Conservation (phyloP, 2,888 invertebrate species). For the Ypsolopha scabrella region DNA sequence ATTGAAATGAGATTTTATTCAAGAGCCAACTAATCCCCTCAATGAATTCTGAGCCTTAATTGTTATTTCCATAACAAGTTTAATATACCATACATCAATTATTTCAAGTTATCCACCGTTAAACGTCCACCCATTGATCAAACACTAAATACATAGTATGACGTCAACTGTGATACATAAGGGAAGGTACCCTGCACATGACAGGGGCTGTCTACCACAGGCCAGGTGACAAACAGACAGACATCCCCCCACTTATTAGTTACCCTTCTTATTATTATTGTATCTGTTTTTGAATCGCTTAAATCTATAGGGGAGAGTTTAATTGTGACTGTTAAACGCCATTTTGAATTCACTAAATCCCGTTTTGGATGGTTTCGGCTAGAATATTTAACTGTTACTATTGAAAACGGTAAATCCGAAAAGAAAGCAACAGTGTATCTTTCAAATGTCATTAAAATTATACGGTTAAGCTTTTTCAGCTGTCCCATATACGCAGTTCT, state of each 20-base stretch:
- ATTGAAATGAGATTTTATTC: too few relatives aligned
- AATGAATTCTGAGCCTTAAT: too few relatives aligned
- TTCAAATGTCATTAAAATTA: too few relatives aligned
- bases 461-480: too few relatives aligned
- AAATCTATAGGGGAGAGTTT: constrained; percentile 57
- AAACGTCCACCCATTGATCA: constrained; percentile 15
- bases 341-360: constrained; percentile 56
- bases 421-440: neutral
- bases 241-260: constrained; percentile 37
- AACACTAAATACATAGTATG: constrained; percentile 7
- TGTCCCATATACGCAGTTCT: too few relatives aligned
- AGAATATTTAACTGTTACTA: constrained; percentile 6
- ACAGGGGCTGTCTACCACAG: constrained; percentile 22
- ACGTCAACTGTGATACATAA: constrained; percentile 26
- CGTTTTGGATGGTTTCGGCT: constrained; percentile 22
- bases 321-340: constrained; percentile 60
- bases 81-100: constrained; percentile 12
- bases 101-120: constrained; percentile 24
- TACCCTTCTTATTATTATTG: constrained; percentile 63
- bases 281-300: constrained; percentile 66
- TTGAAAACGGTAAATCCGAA: neutral
- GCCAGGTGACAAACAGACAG: constrained; percentile 40
- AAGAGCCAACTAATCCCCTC: too few relatives aligned
- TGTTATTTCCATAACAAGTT: constrained; percentile 28
- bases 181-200: constrained; percentile 44